Evolutionary conservation across 1,140 invertebrate species (phyloP), one percentile per base, ranked within the genome.

Genomic region (Dinoponera quadriceps): DNA sequence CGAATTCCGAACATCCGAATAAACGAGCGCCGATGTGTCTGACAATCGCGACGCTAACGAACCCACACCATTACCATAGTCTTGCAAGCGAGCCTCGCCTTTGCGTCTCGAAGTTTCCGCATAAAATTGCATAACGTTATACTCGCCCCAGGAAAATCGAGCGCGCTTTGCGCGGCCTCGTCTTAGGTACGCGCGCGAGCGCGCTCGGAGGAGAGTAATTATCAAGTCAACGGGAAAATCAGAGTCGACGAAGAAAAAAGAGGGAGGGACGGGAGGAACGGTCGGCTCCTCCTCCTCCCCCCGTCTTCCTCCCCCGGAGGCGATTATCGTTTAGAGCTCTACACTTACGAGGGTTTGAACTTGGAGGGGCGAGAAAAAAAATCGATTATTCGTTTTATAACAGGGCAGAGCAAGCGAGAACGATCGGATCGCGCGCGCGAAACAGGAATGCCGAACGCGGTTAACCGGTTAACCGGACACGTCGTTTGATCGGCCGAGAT

Each of bases 71-170:
- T 80, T 69, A 69, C 33, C 75, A 80, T 69, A 69, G 65, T 69
- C 75, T 80, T 69, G 75, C 75, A 69, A 80, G 75, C 75, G 75
- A 80, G 65, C 75, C 75, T 71, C 51, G 75, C 51, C 75, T 80
- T 80, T 80, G 75, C 75, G 75, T 80, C 75, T 80, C 65, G 18
- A 80, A 80, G 75, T 80, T 80, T 80, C 75, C 75, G 75, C 75
- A 80, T 80, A 80, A 80, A 80, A 80, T 80, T 80, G 75, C 75
- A 80, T 80, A 80, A 80, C 51, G 75, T 80, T 80, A 69, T 80
- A 69, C 49, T 33, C 63, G 63, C 63, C 20, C 65, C 51, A 33
- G 33, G 75, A 80, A 80, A 80, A 69, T 80, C 75, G 65, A 69
- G 63, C 55, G 75, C 65, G 63, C 75, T 78, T 78, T 66, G 22